Percentiles rank a stretch among this genome's conserved stretches.
Evolutionary conservation across 2,888 invertebrate species (phyloP).

Genomic region (Graphium colonna): DNA sequence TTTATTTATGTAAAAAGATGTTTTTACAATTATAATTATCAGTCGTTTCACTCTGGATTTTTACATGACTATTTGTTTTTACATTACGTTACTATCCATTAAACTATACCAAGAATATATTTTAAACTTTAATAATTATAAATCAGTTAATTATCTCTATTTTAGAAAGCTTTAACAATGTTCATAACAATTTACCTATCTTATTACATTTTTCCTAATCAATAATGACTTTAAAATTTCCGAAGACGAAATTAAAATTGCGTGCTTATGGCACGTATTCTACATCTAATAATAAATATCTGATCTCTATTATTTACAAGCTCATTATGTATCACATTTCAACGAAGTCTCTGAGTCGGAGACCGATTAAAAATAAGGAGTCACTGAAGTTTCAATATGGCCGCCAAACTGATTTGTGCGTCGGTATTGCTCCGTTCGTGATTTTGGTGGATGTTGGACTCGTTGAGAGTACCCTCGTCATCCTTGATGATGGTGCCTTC

Average conservation of each 20-base stretch:
- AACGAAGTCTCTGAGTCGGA: slow-evolving; percentile 43
- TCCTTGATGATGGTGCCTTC: slow-evolving; percentile 81
- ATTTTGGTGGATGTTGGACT: slow-evolving; percentile 81
- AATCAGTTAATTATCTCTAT: slow-evolving; percentile 35
- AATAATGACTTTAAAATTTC: slow-evolving; percentile 42
- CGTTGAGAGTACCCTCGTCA: slow-evolving; percentile 59
- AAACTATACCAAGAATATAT: slow-evolving; percentile 27
- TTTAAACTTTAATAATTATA: slow-evolving; percentile 34
- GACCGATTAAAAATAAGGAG: slow-evolving; percentile 38
- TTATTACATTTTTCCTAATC: slow-evolving; percentile 50
- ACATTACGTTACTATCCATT: slow-evolving; percentile 18
- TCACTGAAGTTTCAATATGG: slow-evolving; percentile 80
- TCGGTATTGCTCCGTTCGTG: slow-evolving; percentile 72
- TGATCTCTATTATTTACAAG: slow-evolving; percentile 65
- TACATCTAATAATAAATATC: slow-evolving; percentile 50
- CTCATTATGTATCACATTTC: slow-evolving; percentile 78
- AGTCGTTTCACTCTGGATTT: slow-evolving; percentile 54
- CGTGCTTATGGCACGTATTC: slow-evolving; percentile 33
- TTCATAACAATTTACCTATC: slow-evolving; percentile 44
- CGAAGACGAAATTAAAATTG: slow-evolving; percentile 36
- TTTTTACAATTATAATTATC: slow-evolving; percentile 61
- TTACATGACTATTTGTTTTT: slow-evolving; percentile 25
- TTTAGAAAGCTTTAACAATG: slow-evolving; percentile 65
- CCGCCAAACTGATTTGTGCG: slow-evolving; percentile 86
- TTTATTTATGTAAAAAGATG: slow-evolving; percentile 34